Percentiles rank a stretch among this genome's conserved stretches.
Evolutionary conservation across 2,888 invertebrate species (phyloP).

Genomic region (Abrostola tripartita): DNA sequence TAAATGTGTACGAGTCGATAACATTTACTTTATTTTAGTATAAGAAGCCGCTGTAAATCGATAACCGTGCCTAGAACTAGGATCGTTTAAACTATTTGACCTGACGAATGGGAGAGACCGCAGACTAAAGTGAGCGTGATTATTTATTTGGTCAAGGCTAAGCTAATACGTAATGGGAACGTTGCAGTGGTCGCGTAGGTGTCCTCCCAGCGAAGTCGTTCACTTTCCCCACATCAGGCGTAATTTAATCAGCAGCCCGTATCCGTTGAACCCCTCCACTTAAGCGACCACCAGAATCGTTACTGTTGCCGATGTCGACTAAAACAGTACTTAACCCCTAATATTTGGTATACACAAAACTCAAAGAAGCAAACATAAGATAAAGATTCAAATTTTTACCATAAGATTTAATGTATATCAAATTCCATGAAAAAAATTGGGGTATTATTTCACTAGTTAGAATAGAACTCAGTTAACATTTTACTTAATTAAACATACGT

Average conservation of each 20-base stretch:
- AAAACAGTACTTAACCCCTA: constrained; percentile 8
- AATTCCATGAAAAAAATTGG: too few species aligned
- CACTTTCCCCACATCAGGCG: constrained; percentile 64
- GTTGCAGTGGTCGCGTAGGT: constrained; percentile 29
- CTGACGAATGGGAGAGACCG: background rate
- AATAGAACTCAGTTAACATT: too few species aligned
- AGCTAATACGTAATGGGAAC: constrained; percentile 45
- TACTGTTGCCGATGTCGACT: constrained; percentile 17
- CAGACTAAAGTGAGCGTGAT: constrained; percentile 9
- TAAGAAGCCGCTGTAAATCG: constrained; percentile 49
- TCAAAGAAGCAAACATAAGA: too few species aligned
- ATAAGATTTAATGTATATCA: too few species aligned
- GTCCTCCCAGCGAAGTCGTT: constrained; percentile 38
- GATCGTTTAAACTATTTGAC: constrained; percentile 40
- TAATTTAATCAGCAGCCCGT: constrained; percentile 83
- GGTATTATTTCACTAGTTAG: too few species aligned
- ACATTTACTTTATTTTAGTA: constrained; percentile 53
- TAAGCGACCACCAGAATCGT: constrained; percentile 61
- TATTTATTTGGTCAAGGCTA: constrained; percentile 37
- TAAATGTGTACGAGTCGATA: constrained; percentile 68
- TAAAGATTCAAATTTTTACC: too few species aligned
- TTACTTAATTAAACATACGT: background rate
- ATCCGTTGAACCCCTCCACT: constrained; percentile 72
- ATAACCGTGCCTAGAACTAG: constrained; percentile 50
- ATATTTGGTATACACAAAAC: too few species aligned